phyloP scores from a whole-genome alignment of 2,888 invertebrate genomes.

The Philonicus albiceps region DNA sequence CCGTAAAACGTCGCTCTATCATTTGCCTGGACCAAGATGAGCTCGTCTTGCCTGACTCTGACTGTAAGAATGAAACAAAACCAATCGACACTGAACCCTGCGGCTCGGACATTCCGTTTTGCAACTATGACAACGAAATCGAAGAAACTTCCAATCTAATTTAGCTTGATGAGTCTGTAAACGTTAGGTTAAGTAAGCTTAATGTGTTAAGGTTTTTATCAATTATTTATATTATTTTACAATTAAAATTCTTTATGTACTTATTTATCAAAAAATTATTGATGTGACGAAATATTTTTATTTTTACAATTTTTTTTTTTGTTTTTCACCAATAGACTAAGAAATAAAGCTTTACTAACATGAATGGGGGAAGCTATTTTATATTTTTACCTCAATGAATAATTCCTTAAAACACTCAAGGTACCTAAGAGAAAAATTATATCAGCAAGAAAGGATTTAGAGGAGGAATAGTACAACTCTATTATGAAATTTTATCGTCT shows the following conservation, averaged over 20 bases:
- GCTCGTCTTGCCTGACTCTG: slow-evolving; percentile 77
- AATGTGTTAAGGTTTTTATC: not conserved
- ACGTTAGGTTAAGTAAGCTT: not conserved
- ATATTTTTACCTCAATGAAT: not conserved
- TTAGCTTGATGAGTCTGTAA: slow-evolving; percentile 4
- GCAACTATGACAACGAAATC: slow-evolving; percentile 52
- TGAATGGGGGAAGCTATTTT: not conserved
- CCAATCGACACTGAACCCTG: slow-evolving; percentile 76
- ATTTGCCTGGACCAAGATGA: slow-evolving; percentile 81
- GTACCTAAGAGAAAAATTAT: too few relatives aligned
- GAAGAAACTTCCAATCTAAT: slow-evolving; percentile 40
- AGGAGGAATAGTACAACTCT: too few relatives aligned
- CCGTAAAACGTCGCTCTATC: slow-evolving; percentile 71
- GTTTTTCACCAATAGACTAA: not conserved
- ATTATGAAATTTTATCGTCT: too few relatives aligned
- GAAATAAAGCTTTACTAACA: slow-evolving; percentile 38
- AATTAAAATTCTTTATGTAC: not conserved
- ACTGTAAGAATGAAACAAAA: slow-evolving; percentile 72
- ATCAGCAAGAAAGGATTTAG: too few relatives aligned
- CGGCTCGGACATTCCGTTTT: slow-evolving; percentile 60
- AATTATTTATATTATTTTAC: not conserved
- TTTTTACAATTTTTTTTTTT: not conserved
- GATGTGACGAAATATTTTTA: not conserved
- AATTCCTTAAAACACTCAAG: too few relatives aligned
- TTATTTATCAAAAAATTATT: slow-evolving; percentile 14